A percentile compares a stretch with the other conserved stretches of the same genome.
phyloP scores from a whole-genome alignment of 2,888 invertebrate species.

The Tricholauxania praeusta region DNA sequence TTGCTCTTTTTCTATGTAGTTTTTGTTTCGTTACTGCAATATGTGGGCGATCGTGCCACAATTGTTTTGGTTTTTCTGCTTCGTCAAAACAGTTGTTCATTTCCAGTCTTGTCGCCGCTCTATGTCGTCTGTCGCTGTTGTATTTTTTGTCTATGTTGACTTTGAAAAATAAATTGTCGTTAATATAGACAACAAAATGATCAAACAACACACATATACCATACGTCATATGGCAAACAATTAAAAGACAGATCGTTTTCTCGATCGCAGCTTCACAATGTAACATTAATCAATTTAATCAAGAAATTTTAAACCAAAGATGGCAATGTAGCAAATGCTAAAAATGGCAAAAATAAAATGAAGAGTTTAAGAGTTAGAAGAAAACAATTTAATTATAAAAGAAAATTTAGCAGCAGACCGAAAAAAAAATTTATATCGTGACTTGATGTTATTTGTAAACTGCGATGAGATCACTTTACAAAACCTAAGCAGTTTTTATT shows the following conservation, averaged over 20 bases:
- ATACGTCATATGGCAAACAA: constrained; percentile 14
- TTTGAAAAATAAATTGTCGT: constrained; percentile 27
- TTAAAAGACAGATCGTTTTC: constrained; percentile 29
- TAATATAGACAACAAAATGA: not conserved
- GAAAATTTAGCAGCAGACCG: constrained; percentile 7
- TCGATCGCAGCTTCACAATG: not conserved
- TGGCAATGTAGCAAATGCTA: not conserved
- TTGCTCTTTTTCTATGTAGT: not conserved
- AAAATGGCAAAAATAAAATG: not conserved
- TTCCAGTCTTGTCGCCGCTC: not conserved
- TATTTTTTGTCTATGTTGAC: constrained; percentile 19
- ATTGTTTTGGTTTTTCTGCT: not conserved
- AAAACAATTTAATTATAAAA: constrained; percentile 35
- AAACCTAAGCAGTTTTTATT: constrained; percentile 33
- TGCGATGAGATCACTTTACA: constrained; percentile 58
- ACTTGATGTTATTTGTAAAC: constrained; percentile 62
- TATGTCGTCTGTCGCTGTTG: not conserved
- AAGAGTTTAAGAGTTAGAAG: not conserved
- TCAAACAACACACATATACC: not conserved
- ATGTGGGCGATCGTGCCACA: constrained; percentile 33
- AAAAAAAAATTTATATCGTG: constrained; percentile 58
- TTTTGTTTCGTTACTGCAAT: not conserved
- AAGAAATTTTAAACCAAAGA: constrained; percentile 3
- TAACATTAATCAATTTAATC: constrained; percentile 33
- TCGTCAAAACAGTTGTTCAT: too few relatives aligned